phyloP scores from a whole-genome alignment of 2,888 invertebrate genomes.

The Apotomis betuletana region DNA sequence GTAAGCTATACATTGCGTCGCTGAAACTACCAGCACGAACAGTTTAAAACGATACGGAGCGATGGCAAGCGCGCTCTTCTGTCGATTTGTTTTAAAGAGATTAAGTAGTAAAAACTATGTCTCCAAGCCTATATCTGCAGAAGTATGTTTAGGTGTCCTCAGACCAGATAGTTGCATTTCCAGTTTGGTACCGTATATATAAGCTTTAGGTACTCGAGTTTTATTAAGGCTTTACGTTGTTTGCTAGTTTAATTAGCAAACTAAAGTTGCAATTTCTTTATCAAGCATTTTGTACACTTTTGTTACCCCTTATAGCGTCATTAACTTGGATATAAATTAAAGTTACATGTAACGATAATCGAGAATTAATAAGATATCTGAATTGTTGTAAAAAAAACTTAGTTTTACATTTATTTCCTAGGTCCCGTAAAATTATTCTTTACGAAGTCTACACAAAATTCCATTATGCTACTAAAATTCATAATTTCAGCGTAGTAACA shows the following conservation, averaged over 20 bases:
- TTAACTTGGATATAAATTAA: background rate
- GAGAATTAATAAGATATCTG: too few relatives aligned
- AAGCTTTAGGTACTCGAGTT: slow-evolving; percentile 73
- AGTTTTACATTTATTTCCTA: too few relatives aligned
- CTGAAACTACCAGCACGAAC: slow-evolving; percentile 22
- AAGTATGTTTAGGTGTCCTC: slow-evolving; percentile 75
- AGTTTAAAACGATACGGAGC: slow-evolving; percentile 42
- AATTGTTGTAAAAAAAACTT: too few relatives aligned
- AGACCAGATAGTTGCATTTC: slow-evolving; percentile 80
- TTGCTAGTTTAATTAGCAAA: slow-evolving; percentile 53
- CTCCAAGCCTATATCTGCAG: slow-evolving; percentile 76
- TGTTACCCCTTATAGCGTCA: background rate
- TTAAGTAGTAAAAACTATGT: slow-evolving; percentile 69
- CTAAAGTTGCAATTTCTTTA: slow-evolving; percentile 5
- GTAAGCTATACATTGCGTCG: slow-evolving; percentile 54
- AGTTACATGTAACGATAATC: too few relatives aligned
- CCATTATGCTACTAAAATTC: background rate
- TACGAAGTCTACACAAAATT: background rate
- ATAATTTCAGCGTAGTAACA: background rate
- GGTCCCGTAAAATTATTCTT: too few relatives aligned
- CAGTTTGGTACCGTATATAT: slow-evolving; percentile 61
- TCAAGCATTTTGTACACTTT: background rate
- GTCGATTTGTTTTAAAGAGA: slow-evolving; percentile 59
- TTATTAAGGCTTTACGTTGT: slow-evolving; percentile 74
- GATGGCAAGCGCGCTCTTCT: slow-evolving; percentile 51